Evolutionary conservation across 2,888 invertebrate genomes (phyloP), one percentile per base, ranked within the genome.

Genomic region (Phyto melanocephala): DNA sequence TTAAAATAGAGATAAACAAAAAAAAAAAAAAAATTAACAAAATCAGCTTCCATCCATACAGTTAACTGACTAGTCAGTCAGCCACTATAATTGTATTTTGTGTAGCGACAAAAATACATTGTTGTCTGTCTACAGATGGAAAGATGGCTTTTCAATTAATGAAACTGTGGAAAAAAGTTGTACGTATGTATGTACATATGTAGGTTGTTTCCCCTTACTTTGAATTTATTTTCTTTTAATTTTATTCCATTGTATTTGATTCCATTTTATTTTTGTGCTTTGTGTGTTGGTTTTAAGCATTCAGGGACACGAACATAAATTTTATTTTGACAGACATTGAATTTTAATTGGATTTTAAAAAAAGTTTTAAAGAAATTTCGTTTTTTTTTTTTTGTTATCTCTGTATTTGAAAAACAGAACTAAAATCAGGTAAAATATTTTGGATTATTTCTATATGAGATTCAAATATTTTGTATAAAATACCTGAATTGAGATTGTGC

Each of bases 281-380:
- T 37, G n/a, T 58, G 37, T 17, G 20, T 28, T 65, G 52, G 15
- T 45, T 75, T 54, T 62, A 56, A 58, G 37, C 65, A 70, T 70
- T 74, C 68, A 74, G 72, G 60, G 60, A 82, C 52, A 82, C 24
- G 71, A 40, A 65, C 70, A 84, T 80, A 82, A 84, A 83, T 82
- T 83, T 78, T 50, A 75, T 78, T 82, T 82, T 78, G 84, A 82
- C 82, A 80, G 82, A 80, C 75, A 83, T 84, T 78, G 75, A 80
- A 77, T 80, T 80, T 80, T 80, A 80, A 80, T 82, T 84, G 77
- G 80, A 83, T 56, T 80, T 80, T 63, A 35, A 62, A 63, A 47
- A 50, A 37, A 54, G 17, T 65, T n/a, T n/a, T 65, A 7, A 56
- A 65, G 10, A 28, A 58, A 20, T 35, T 72, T 15, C 22, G 1